phyloP scores from a whole-genome alignment of 2,888 invertebrate genomes.

The Odontothrips loti region DNA sequence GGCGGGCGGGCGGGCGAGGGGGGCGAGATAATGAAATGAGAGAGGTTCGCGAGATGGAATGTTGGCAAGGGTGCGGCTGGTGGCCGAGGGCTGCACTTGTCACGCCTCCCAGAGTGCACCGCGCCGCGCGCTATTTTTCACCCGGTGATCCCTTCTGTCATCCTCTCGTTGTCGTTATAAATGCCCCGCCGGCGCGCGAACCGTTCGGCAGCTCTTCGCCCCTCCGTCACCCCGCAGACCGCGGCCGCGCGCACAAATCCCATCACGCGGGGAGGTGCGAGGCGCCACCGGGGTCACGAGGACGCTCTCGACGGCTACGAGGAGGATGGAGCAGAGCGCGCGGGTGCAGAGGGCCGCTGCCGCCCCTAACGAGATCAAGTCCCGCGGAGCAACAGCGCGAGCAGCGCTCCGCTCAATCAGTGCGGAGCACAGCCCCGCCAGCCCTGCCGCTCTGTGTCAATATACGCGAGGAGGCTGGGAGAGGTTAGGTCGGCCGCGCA shows the following conservation, averaged over 20 bases:
- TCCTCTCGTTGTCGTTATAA: slow-evolving; percentile 3
- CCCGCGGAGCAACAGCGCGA: background rate
- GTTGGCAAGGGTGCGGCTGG: slow-evolving; percentile 26
- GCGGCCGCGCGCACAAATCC: too few relatives aligned
- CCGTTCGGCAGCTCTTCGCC: background rate
- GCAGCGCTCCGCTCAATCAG: background rate
- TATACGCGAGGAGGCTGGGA: too few relatives aligned
- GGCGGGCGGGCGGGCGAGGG: slow-evolving; percentile 38
- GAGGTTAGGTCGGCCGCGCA: too few relatives aligned
- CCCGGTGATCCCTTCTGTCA: slow-evolving; percentile 13
- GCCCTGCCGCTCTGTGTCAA: too few relatives aligned
- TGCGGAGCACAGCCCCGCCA: background rate
- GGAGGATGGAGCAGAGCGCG: too few relatives aligned
- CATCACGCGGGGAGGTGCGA: background rate
- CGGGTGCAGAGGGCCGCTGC: too few relatives aligned
- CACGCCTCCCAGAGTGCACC: background rate
- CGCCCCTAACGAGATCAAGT: background rate
- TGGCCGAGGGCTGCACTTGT: background rate
- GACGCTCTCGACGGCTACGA: background rate
- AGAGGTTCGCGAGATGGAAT: slow-evolving; percentile 36
- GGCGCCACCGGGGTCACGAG: background rate
- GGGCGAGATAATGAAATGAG: slow-evolving; percentile 39
- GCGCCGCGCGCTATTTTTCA: slow-evolving; percentile 9
- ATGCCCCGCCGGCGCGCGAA: background rate
- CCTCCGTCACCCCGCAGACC: background rate